Base-by-base conservation (phyloP, 2,113 vertebrate genomes). In the Ptilorrhoa leucosticta region DNA sequence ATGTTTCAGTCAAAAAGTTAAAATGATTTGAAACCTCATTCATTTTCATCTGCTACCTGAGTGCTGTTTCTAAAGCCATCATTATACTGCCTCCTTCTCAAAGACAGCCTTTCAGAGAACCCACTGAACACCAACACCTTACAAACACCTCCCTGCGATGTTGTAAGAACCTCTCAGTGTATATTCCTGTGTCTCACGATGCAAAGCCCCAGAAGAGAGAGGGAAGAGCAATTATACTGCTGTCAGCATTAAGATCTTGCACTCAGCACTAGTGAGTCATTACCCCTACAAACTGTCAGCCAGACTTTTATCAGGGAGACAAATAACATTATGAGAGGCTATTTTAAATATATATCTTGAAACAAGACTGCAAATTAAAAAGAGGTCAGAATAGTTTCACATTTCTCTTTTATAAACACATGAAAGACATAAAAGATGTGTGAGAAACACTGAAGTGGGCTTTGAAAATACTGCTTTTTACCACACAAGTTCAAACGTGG, bases 141-240 rank as follows among this genome's bases (percentile, higher is more conserved):
- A 71, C 44, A 20, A 87, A 94, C 57, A 87, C 23, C 61, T 71
- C 83, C 37, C 51, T 20, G 50, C 1, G 13, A 71, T 26, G 68
- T 23, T 82, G 44, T 73, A 87, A 94, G 58, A 68, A 91, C 37
- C 47, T 70, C 86, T 87, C 63, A 27, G 73, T 75, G 68, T 57
- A 61, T 39, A 64, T 84, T 77, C 63, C 56, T 68, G 15, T 76
- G 64, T 84, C 54, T 84, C 39, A 79, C 16, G 65, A 97, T 89
- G 86, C 82, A 96, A 92, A 97, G 93, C 72, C 89, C 70, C 94
- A 96, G 71, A 56, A 94, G 73, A 90, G 63, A 83, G 75, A 75
- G 87, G 63, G 73, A 70, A 92, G n/a, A 89, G 64, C 65, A 95
- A 97, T 97, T 96, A 97, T 53, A 47, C 45, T 75, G 79, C 94